A percentile compares a stretch with the other conserved stretches of the same genome.
These are phyloP conservation scores for Cyphotilapia sp. DNA, from an alignment of 2,113 vertebrate genomes.

Conservation along the genomic window DNA sequence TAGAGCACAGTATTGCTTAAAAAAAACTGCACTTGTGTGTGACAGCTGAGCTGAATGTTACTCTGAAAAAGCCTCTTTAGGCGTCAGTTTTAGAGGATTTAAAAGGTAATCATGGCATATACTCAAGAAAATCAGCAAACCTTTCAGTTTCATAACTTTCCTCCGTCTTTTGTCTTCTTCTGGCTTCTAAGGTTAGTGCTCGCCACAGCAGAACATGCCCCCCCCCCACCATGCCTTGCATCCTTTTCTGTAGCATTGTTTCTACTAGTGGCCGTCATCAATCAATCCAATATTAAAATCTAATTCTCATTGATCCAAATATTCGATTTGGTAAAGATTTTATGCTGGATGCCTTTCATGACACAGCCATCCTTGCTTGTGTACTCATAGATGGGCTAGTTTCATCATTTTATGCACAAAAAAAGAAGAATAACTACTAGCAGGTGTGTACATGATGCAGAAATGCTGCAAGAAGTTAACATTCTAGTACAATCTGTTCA, in stretches of 20 bases:
- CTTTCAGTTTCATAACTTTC: not conserved
- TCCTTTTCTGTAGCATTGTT: not conserved
- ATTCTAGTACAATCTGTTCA: not conserved
- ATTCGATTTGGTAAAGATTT: not conserved
- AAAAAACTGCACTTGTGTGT: not conserved
- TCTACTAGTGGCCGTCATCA: accelerated
- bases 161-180: not conserved
- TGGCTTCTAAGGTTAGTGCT: not conserved
- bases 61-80: not conserved
- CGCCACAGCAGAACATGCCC: not conserved
- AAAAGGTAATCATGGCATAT: not conserved
- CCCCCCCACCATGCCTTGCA: not conserved
- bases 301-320: not conserved
- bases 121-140: not conserved
- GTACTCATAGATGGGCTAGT: not conserved
- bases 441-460: not conserved
- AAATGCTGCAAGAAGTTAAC: not conserved
- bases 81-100: not conserved
- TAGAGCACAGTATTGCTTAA: not conserved
- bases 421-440: not conserved
- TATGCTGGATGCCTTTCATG: not conserved
- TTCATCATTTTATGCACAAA: not conserved
- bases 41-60: not conserved
- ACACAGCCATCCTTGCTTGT: not conserved
- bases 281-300: not conserved